Evolutionary conservation across 2,797 vertebrate species (phyloP), one percentile per base, ranked within the genome.

Genomic region (Anomalospiza imberbis): DNA sequence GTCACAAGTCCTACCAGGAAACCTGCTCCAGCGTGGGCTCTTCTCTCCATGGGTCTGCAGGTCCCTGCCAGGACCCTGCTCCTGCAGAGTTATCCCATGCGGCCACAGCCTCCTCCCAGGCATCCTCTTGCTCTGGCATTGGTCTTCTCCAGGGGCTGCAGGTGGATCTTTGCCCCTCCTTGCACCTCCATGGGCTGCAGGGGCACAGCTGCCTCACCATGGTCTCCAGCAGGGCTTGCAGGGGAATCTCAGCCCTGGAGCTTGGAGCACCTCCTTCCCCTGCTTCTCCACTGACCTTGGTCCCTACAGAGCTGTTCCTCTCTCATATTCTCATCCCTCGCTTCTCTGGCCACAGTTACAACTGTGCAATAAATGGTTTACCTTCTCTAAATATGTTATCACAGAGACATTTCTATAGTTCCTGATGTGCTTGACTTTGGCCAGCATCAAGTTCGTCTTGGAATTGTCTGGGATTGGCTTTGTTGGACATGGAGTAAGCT

Each of bases 11-110:
- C 42, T 13, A 42, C 31, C 26, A 42, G 50, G 17, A 78, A 71
- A 57, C 21, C 26, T 50, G 28, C 28, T 72, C 15, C 44, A 71
- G 17, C 0, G 0, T 63, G 32, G 31, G 22, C 13, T 44, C 7
- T 5, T 50, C 44, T 71, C 44, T 50, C 13, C 32, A 10, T 16
- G 19, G 15, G 8, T 71, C 32, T 50, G 12, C 58, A 36, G 50
- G 44, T 50, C 44, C 32, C 22, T 63, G 44, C 3, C 2, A 28
- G n/a, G 22, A 38, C 6, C 8, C 24, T 68, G 54, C 10, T 61
- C 47, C 40, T 6, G 38, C n/a, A 32, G 16, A 25, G n/a, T 24
- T 31, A 32, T 36, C 14, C 50, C 21, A 6, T 4, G 8, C 17
- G 26, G 3, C 31, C 42, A 42, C 34, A 63, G 74, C 14, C 34